phyloP scores from a whole-genome alignment of 2,888 invertebrate species.

The Galeopsomyia nigrocyanea region DNA sequence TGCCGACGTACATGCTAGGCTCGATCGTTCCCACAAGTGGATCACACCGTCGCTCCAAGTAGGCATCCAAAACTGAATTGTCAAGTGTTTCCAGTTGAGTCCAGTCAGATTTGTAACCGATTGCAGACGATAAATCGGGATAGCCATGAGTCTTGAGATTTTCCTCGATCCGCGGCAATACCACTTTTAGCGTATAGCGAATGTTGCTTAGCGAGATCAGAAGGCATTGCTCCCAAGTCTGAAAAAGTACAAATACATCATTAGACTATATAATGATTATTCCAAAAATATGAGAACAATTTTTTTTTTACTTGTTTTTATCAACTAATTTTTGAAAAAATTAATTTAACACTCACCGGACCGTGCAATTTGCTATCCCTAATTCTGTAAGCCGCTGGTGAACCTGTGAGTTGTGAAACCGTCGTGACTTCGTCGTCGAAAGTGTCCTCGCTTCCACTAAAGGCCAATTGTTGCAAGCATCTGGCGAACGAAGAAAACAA shows the following conservation, averaged over 20 bases:
- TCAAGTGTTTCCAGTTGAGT: conserved; percentile 75
- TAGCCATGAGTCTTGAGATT: conserved; percentile 80
- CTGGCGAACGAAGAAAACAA: conserved; percentile 66
- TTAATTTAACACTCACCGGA: conserved; percentile 55
- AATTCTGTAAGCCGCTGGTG: conserved; percentile 70
- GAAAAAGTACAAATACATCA: conserved; percentile 57
- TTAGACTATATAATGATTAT: background rate
- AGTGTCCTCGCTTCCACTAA: conserved; percentile 77
- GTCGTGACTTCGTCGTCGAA: conserved; percentile 71
- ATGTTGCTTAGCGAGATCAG: conserved; percentile 91
- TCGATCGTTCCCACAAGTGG: conserved; percentile 96
- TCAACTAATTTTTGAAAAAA: too few species aligned
- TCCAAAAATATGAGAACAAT: background rate
- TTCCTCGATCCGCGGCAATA: conserved; percentile 78
- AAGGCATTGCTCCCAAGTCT: conserved; percentile 84
- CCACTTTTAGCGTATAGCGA: conserved; percentile 82
- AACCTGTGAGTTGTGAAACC: conserved; percentile 77
- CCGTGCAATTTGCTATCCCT: conserved; percentile 62
- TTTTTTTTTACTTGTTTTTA: conserved; percentile 14
- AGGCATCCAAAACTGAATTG: conserved; percentile 80
- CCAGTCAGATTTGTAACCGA: conserved; percentile 70
- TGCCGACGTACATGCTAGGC: conserved; percentile 94
- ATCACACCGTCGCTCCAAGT: conserved; percentile 91
- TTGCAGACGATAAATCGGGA: conserved; percentile 72
- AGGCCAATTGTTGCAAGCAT: conserved; percentile 82